Evolutionary conservation across 2,888 invertebrate species (phyloP), one percentile per base, ranked within the genome.

Genomic region (Andrena hattorfiana): DNA sequence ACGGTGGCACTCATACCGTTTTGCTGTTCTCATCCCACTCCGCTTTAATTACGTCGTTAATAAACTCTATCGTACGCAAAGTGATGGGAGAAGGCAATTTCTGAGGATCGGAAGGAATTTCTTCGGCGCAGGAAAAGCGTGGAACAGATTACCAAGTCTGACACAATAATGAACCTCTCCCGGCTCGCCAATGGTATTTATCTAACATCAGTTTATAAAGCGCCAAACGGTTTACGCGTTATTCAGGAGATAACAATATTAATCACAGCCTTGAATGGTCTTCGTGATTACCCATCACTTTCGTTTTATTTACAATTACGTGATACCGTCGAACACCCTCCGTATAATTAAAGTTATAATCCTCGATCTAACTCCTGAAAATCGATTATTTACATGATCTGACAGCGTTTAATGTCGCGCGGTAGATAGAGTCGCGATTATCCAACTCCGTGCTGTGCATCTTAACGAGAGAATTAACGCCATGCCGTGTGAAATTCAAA

Each of bases 151-250:
- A 59, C 67, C 51, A 13, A n/a, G 42, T 8, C 56, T 63, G 70
- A 70, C 70, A 62, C 51, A 63, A 63, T 74, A 77, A 77, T 74
- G 77, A 74, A 66, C 67, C 74, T 51, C 77, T 63, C 56, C 51
- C 26, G 64, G 28, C n/a, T 49, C 23, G 77, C 56, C 59, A 42
- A 32, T 20, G 30, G 51, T 62, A 54, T 59, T 81, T 77, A 81
- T 62, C 69, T 84, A 59, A 70, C 69, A 85, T 84, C 81, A 54
- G 68, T 81, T 84, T 77, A 74, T 54, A 59, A 81, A 77, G 60
- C 75, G 59, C 68, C 74, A 62, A 77, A 77, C 69, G 56, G 72
- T 51, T 42, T 64, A 69, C 35, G 32, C 20, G 71, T 48, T 63
- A n/a, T 73, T 51, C 30, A 42, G 51, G 42, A 49, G 63, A 78